Conservation (phyloP, 92 coral and sea anemone species). For the Umimayanthus chanpuru region DNA sequence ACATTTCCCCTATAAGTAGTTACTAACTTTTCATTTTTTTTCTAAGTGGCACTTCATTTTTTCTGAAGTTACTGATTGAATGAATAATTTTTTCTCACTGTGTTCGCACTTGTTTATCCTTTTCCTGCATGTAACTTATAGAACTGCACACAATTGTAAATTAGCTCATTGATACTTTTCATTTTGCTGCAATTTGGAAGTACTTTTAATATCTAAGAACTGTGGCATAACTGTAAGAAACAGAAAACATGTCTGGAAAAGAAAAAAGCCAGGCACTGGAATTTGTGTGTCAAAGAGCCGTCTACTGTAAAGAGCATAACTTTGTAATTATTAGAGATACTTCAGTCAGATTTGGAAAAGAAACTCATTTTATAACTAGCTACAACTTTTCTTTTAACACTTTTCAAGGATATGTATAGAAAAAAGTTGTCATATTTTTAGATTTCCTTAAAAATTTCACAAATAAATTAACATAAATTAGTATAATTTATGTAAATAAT, state of each 20-base stretch:
- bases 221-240: background rate
- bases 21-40: slow-evolving; percentile 13
- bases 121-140: too few relatives aligned
- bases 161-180: background rate
- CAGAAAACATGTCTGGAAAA: background rate
- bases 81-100: too few relatives aligned
- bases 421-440: too few relatives aligned
- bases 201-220: background rate
- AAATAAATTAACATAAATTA: too few relatives aligned
- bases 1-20: slow-evolving; percentile 20
- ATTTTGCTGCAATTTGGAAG: background rate
- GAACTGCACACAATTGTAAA: background rate
- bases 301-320: slow-evolving; percentile 14
- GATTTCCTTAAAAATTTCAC: too few relatives aligned
- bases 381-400: slow-evolving; percentile 21
- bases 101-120: too few relatives aligned
- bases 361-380: slow-evolving; percentile 2
- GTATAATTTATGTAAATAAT: too few relatives aligned
- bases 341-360: slow-evolving; percentile 22
- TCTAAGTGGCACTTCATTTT: too few relatives aligned
- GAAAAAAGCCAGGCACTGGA: background rate
- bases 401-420: too few relatives aligned
- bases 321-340: background rate
- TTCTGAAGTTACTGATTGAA: too few relatives aligned
- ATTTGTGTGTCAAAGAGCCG: too few relatives aligned